Evolutionary conservation across 2,113 vertebrate species (phyloP).

Genomic region (Numida meleagris): DNA sequence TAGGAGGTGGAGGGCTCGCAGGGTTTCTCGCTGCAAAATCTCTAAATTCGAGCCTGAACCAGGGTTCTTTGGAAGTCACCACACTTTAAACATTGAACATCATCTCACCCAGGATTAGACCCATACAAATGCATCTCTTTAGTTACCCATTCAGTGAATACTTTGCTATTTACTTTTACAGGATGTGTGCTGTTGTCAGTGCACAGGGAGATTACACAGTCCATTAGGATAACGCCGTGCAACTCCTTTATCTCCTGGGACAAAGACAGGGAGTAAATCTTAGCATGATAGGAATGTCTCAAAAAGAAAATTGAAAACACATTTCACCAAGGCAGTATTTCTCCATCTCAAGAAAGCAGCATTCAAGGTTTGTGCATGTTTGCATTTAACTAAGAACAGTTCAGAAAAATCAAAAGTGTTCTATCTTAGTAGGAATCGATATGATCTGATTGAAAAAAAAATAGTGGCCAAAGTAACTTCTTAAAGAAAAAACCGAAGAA

Average conservation of each 20-base stretch:
- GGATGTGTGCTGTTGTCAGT: slow-evolving; percentile 12
- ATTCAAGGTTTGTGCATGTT: slow-evolving; percentile 14
- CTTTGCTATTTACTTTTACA: slow-evolving; percentile 34
- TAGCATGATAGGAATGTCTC: slow-evolving; percentile 65
- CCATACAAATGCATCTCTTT: not conserved
- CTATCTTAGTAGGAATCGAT: slow-evolving; percentile 24
- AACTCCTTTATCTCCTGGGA: slow-evolving; percentile 56
- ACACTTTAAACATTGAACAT: slow-evolving; percentile 4
- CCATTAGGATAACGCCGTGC: not conserved
- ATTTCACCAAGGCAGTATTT: slow-evolving; percentile 35
- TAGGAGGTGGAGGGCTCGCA: not conserved
- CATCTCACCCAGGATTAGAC: not conserved
- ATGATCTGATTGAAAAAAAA: not conserved
- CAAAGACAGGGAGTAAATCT: slow-evolving; percentile 49
- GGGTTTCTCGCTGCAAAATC: not conserved
- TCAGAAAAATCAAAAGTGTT: slow-evolving; percentile 33
- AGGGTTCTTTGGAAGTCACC: not conserved
- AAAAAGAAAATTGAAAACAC: slow-evolving; percentile 57
- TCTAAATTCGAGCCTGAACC: not conserved
- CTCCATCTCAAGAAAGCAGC: slow-evolving; percentile 41
- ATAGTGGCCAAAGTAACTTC: not conserved
- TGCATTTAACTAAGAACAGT: slow-evolving; percentile 47
- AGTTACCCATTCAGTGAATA: not conserved
- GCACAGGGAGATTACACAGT: slow-evolving; percentile 26
- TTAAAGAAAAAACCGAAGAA: not conserved